Evolutionary conservation across 1,140 invertebrate genomes (phyloP), one percentile per base, ranked within the genome.

Genomic region (Eueides isabella): DNA sequence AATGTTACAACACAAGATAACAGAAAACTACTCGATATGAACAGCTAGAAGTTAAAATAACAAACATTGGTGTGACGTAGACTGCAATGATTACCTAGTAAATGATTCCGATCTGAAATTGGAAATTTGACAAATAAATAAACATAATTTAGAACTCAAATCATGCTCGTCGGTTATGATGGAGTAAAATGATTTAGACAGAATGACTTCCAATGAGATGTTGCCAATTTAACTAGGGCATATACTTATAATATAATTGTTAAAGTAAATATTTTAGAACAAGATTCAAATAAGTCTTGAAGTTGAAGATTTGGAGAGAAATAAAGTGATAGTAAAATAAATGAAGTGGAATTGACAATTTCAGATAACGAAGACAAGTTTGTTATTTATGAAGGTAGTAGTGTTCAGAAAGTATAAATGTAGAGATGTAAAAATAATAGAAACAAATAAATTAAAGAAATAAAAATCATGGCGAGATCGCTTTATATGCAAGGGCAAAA

Each of bases 41-140:
- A 90, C 86, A 85, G 80, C 88, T 89, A 92, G 80, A 84, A 82
- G 84, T 75, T 76, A 85, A 85, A 87, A 83, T 80, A 83, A 85
- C 71, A 74, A 82, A 82, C 77, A 72, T 75, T 85, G 74, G 83
- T 80, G 81, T 87, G 83, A 55, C 48, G 80, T 83, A 85, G 81
- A 85, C 84, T 85, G 82, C 80, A 85, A 88, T 89, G 87, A 89
- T 94, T 94, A 94, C 92, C 92, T 92, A 93, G 88, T 90, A 92
- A 90, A 94, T 94, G 93, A 93, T 93, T 93, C 92, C 92, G 92
- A 94, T 94, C 91, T 94, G 92, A 93, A 94, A 93, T 88, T 92
- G 85, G 87, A 93, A 91, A 91, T 89, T 86, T 77, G 81, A 82
- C 80, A 93, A 91, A 92, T 90, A 85, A 93, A 92, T 90, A 86